These are phyloP conservation scores for Pavo muticus DNA, from an alignment of 2,113 vertebrate genomes.

Conservation along the genomic window DNA sequence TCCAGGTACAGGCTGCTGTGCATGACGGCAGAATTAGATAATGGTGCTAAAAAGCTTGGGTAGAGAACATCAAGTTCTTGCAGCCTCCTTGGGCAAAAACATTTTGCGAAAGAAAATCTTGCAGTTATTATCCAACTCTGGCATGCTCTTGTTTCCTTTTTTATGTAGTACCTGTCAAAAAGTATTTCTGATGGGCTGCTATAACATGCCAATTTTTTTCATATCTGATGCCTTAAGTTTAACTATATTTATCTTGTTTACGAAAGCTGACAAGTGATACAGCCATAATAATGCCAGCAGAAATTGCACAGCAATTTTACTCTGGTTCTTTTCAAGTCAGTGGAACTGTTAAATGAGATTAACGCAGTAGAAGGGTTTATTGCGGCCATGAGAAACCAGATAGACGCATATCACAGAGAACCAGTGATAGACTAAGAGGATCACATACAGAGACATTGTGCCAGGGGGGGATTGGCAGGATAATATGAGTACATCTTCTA, in stretches of 20 bases:
- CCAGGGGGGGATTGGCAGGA: slow-evolving; percentile 47
- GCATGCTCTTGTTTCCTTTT: not conserved
- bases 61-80: not conserved
- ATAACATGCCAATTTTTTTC: slow-evolving; percentile 30
- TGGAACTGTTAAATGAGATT: slow-evolving; percentile 73
- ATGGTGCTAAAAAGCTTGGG: not conserved
- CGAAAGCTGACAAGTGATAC: slow-evolving; percentile 56
- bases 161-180: slow-evolving; percentile 19
- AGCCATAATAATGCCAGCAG: slow-evolving; percentile 52
- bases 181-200: slow-evolving; percentile 24
- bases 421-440: slow-evolving; percentile 48
- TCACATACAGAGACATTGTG: slow-evolving; percentile 35
- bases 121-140: not conserved
- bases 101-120: slow-evolving; percentile 3
- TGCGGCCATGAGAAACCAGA: slow-evolving; percentile 60
- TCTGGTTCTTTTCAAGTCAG: slow-evolving; percentile 59
- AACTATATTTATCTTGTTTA: slow-evolving; percentile 63
- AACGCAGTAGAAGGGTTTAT: slow-evolving; percentile 50
- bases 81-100: not conserved
- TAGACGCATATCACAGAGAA: slow-evolving; percentile 61
- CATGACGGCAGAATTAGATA: not conserved
- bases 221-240: slow-evolving; percentile 60
- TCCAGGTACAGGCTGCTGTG: not conserved
- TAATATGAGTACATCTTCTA: slow-evolving; percentile 23
- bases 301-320: slow-evolving; percentile 62